A percentile compares a stretch with the other conserved stretches of the same genome.
Evolutionary conservation across 2,113 vertebrate species (phyloP).

Genomic region (Istiophorus platypterus): DNA sequence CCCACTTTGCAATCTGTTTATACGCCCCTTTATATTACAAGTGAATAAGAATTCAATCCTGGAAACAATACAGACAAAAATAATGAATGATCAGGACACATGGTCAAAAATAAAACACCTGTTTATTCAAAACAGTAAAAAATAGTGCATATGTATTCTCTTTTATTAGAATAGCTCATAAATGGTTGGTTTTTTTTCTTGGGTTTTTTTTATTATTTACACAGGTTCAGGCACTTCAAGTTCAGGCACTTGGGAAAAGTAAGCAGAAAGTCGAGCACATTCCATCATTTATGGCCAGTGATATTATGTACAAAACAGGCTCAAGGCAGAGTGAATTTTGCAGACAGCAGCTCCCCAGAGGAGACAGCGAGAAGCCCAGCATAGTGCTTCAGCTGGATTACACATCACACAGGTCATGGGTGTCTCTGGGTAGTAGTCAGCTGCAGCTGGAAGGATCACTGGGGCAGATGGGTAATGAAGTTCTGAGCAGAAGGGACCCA

Average conservation of each 20-base stretch:
- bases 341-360: slow-evolving; percentile 63
- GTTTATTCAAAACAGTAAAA: slow-evolving; percentile 68
- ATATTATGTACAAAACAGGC: slow-evolving; percentile 72
- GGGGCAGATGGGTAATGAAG: slow-evolving; percentile 58
- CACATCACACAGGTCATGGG: slow-evolving; percentile 56
- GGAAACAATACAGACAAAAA: not conserved
- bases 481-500: slow-evolving; percentile 19
- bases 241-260: slow-evolving; percentile 48
- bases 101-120: slow-evolving; percentile 67
- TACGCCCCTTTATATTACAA: not conserved
- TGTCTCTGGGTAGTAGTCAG: slow-evolving; percentile 47
- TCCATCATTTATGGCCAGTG: slow-evolving; percentile 59
- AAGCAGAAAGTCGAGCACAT: slow-evolving; percentile 53
- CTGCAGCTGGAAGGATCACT: slow-evolving; percentile 35
- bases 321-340: slow-evolving; percentile 51
- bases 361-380: slow-evolving; percentile 34
- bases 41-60: not conserved
- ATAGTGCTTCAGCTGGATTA: slow-evolving; percentile 65
- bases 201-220: slow-evolving; percentile 61
- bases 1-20: not conserved
- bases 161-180: slow-evolving; percentile 18
- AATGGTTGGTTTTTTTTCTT: too few relatives aligned
- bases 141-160: slow-evolving; percentile 46
- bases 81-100: not conserved
- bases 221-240: slow-evolving; percentile 50